These are phyloP conservation scores for Parelbella ahira DNA, from an alignment of 2,888 invertebrate genomes.

Conservation along the genomic window DNA sequence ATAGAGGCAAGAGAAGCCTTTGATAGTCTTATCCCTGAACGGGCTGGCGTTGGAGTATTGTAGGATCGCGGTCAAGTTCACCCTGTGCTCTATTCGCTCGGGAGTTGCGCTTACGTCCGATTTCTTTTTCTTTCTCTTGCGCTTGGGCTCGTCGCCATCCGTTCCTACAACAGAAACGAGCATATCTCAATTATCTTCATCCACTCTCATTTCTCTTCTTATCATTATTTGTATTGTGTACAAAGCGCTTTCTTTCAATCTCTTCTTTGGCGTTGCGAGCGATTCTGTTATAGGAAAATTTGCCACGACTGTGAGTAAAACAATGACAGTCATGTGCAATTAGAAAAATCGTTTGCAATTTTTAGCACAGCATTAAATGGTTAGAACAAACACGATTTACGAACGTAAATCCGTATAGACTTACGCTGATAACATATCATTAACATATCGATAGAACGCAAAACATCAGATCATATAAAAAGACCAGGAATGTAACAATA, in stretches of 20 bases:
- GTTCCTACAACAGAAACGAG: conserved; percentile 77
- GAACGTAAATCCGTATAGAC: too few relatives aligned
- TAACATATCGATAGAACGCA: too few relatives aligned
- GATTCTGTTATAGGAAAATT: too few relatives aligned
- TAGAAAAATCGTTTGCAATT: too few relatives aligned
- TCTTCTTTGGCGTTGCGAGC: too few relatives aligned
- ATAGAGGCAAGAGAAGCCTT: conserved; percentile 72
- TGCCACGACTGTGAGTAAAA: too few relatives aligned
- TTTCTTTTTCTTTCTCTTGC: conserved; percentile 67
- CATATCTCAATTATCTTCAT: conserved; percentile 68
- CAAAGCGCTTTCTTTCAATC: conserved; percentile 4
- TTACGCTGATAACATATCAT: too few relatives aligned
- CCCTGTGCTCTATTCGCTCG: conserved; percentile 71
- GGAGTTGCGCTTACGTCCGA: conserved; percentile 67
- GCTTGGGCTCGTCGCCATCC: conserved; percentile 57
- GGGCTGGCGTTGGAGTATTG: conserved; percentile 73
- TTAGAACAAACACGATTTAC: too few relatives aligned
- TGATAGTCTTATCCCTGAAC: conserved; percentile 67
- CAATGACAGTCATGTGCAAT: too few relatives aligned
- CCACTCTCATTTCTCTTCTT: conserved; percentile 45
- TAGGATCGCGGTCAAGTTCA: conserved; percentile 69
- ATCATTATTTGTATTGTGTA: conserved; percentile 32
- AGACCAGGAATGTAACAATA: too few relatives aligned
- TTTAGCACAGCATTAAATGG: too few relatives aligned
- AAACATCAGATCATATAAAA: too few relatives aligned